Evolutionary conservation across 2,797 vertebrate genomes (phyloP), one percentile per base, ranked within the genome.

Genomic region (Gouania willdenowi): DNA sequence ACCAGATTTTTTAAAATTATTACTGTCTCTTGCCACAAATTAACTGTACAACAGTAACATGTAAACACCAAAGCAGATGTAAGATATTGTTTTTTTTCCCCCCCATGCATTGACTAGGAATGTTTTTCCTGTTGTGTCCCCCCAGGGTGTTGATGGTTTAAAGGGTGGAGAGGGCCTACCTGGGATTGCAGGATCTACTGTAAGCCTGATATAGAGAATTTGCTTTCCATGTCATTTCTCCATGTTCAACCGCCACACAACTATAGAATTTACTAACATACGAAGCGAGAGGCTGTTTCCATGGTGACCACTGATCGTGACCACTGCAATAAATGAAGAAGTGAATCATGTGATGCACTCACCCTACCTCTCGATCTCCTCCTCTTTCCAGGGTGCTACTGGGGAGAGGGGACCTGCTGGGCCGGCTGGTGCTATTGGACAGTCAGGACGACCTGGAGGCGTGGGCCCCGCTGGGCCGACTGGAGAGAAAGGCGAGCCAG

Each of bases 401-500:
- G 95, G 95, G 11, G 95, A 97, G 49, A 86, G 90, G 33, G 95
- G 95, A 2, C 88, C 92, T 0, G 67, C 89, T 17, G 95, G 94
- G 44, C 15, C 84, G 0, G 91, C 87, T 4, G 95, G 95, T n/a
- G 86, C 88, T 23, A 97, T 97, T 32, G 94, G 95, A 8, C 86
- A 92, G 53, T 93, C 93, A 0, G 95, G 95, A 6, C 90, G 90
- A 8, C 54, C 87, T 0, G 94, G 93, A 1, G 61, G 68, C 0
- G 68, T 84, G 28, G 94, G 95, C 1, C 83, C 90, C 11, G 57
- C 84, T 2, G 94, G 95, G 44, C 90, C 93, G 2, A 44, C 75
- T 54, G 94, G 95, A 16, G 94, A 97, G 82, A 98, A 94, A 69
- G 95, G 95, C 46, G 88, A 91, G 64, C 91, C 88, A 26, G 95